A percentile compares a stretch with the other conserved stretches of the same genome.
Evolutionary conservation across 2,888 invertebrate genomes (phyloP).

Genomic region (Pyrrhosoma nymphula): DNA sequence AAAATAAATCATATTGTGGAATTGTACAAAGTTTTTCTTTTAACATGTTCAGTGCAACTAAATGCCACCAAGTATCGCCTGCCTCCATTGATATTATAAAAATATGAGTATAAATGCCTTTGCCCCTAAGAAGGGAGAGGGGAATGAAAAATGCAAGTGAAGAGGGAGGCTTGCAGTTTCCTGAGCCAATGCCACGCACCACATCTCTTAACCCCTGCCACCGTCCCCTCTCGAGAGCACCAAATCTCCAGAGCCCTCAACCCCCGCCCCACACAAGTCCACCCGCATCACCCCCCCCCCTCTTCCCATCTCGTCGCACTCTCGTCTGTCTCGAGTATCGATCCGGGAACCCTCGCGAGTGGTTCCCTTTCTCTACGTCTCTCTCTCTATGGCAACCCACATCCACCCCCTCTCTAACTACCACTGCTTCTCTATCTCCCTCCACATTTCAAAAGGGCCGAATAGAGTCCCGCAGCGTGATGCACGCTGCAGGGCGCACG

Average conservation of each 20-base stretch:
- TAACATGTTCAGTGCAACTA: too few species aligned
- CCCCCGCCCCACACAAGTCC: background rate
- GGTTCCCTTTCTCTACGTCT: background rate
- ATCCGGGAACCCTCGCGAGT: slow-evolving; percentile 30
- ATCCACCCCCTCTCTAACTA: background rate
- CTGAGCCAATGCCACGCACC: slow-evolving; percentile 36
- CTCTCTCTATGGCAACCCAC: background rate
- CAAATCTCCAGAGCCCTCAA: background rate
- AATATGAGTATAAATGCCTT: too few species aligned
- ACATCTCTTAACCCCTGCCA: background rate
- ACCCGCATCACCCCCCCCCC: slow-evolving; percentile 12
- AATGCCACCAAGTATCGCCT: too few species aligned
- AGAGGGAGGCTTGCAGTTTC: background rate
- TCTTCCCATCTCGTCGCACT: slow-evolving; percentile 13
- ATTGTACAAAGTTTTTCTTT: too few species aligned
- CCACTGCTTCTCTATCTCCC: slow-evolving; percentile 1
- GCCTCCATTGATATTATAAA: too few species aligned
- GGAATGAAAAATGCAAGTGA: background rate
- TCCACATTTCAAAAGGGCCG: background rate
- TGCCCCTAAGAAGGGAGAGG: background rate
- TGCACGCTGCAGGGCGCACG: background rate
- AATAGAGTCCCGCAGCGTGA: background rate
- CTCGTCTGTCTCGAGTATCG: slow-evolving; percentile 38
- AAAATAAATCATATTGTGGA: too few species aligned
- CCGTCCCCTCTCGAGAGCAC: background rate